Conservation (phyloP, 2,113 vertebrate species). For the Notiomystis cincta region DNA sequence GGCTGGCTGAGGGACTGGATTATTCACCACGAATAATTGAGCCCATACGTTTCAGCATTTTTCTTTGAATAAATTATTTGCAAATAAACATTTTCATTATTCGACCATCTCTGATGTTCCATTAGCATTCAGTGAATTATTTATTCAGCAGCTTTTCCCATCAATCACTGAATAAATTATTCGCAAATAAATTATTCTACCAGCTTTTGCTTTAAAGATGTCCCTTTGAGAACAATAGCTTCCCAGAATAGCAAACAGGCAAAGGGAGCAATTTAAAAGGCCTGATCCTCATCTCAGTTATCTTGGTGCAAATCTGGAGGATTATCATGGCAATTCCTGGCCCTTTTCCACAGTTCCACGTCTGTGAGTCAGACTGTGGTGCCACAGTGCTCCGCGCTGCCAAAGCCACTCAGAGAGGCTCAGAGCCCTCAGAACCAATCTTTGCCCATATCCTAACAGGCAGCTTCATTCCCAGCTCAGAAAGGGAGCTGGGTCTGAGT, state of each 20-base stretch:
- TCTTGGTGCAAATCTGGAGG: neutral
- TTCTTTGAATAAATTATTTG: constrained; percentile 65
- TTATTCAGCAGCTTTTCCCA: constrained; percentile 64
- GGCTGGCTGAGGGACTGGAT: neutral
- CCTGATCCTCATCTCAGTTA: neutral
- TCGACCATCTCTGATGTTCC: constrained; percentile 60
- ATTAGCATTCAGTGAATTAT: constrained; percentile 66
- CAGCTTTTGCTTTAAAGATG: constrained; percentile 60
- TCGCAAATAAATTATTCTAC: constrained; percentile 60
- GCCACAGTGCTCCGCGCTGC: neutral
- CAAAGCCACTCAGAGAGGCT: neutral
- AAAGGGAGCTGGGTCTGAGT: neutral
- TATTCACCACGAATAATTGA: constrained; percentile 23
- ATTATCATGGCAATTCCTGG: neutral
- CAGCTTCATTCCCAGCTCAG: neutral
- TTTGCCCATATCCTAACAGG: rapidly evolving
- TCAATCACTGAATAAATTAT: constrained; percentile 68
- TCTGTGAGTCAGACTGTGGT: neutral
- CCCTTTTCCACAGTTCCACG: neutral
- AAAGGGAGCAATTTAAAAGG: constrained; percentile 21
- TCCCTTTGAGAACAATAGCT: constrained; percentile 63
- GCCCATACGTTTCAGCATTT: constrained; percentile 43
- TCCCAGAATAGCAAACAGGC: constrained; percentile 59
- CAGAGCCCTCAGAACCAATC: neutral
- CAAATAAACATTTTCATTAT: constrained; percentile 69